Conservation (phyloP, 2,113 vertebrate genomes). For the Channa maculata region DNA sequence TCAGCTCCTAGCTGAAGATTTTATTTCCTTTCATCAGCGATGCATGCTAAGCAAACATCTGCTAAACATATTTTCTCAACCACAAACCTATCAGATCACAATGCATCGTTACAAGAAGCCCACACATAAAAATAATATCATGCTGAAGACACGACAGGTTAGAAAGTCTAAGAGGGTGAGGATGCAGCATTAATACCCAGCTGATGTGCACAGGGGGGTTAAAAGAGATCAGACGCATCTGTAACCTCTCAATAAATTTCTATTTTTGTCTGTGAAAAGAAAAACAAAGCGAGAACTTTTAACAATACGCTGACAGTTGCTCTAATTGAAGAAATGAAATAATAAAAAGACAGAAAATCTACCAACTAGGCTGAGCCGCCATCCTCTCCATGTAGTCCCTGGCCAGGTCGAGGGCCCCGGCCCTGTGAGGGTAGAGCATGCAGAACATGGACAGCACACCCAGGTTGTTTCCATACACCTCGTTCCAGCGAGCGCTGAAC, state of each 20-base stretch:
- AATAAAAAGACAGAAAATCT: constrained; percentile 83
- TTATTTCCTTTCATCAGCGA: constrained; percentile 67
- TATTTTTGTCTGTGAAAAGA: background rate
- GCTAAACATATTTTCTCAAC: constrained; percentile 75
- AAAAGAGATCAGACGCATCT: constrained; percentile 15
- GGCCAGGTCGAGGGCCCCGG: constrained; percentile 90
- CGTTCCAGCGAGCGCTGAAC: constrained; percentile 96
- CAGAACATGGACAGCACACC: constrained; percentile 96
- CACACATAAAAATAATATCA: constrained; percentile 20
- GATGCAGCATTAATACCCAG: constrained; percentile 3
- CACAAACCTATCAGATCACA: constrained; percentile 31
- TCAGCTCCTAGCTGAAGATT: constrained; percentile 69
- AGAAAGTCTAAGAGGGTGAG: constrained; percentile 8
- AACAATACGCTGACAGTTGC: too few species aligned
- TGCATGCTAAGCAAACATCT: constrained; percentile 69
- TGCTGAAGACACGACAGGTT: background rate
- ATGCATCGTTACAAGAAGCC: too few species aligned
- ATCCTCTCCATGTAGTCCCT: constrained; percentile 99
- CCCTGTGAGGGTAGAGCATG: constrained; percentile 92
- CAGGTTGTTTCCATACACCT: constrained; percentile 97
- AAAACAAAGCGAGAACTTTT: too few species aligned
- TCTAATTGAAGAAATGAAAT: constrained; percentile 3
- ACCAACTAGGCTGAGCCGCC: constrained; percentile 99
- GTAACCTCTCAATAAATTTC: background rate
- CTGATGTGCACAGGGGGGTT: background rate